Evolutionary conservation across 1,140 invertebrate species (phyloP), one percentile per base, ranked within the genome.

Genomic region (Choristoneura fumiferana): DNA sequence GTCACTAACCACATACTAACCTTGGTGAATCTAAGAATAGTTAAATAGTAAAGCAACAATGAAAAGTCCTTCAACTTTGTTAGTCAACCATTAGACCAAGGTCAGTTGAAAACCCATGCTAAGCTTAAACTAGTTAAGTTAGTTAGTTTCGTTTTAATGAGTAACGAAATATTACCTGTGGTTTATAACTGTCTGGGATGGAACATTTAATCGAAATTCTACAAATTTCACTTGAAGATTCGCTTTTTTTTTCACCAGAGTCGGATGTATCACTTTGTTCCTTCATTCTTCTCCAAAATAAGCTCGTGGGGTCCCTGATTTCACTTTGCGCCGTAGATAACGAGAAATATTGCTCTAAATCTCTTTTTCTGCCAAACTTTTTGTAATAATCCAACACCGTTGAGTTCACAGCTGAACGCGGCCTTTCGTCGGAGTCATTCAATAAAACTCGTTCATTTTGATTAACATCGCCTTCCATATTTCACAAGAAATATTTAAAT

Each of bases 281-380:
- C 40, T 89, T 87, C 78, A 89, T 89, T 63, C 73, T 84, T 54
- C 69, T 76, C 86, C 86, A 89, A 78, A 87, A 89, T 33, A 69
- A 63, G 38, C 86, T 79, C 6, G 74, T 65, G 0, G 78, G 77
- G 54, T 87, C 84, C 49, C 62, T 75, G 9, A 82, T 60, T 22
- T 88, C 85, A 67, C 66, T 70, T 38, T 84, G 76, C 12, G 83
- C 83, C 13, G 83, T 85, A 0, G 83, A 81, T 67, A 87, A 60
- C 8, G 86, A 89, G 66, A 89, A 89, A 68, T 80, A 90, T 36
- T 89, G 86, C 54, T 90, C 86, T 37, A 89, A 79, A 62, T 88
- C 86, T 40, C 86, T 64, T 65, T 89, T 87, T 14, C 72, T 76
- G 10, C 87, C 87, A 73, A 90, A 89, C 56, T 87, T 87, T 69